These are phyloP conservation scores for Rutilus rutilus DNA, from an alignment of 2,113 vertebrate genomes.

Conservation along the genomic window DNA sequence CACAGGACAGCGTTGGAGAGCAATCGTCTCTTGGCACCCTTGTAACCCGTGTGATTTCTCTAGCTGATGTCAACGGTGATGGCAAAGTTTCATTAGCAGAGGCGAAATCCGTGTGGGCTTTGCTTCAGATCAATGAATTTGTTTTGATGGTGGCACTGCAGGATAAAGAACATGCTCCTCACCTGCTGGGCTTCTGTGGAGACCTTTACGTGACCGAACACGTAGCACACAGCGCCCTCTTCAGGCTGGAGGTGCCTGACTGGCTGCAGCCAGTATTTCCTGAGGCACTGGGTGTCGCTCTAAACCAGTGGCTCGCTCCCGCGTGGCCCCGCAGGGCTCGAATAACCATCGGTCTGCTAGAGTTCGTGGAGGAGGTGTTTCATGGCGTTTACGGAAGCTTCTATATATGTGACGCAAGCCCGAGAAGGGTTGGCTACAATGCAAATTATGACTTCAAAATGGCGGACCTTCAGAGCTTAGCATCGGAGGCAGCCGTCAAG, in stretches of 20 bases:
- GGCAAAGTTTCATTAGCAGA: constrained; percentile 91
- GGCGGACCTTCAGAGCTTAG: constrained; percentile 88
- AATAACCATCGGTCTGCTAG: constrained; percentile 91
- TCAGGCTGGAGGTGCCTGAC: constrained; percentile 76
- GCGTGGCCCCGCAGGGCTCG: constrained; percentile 92
- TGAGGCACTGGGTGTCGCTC: constrained; percentile 70
- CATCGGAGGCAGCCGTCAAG: constrained; percentile 83
- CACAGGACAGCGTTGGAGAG: constrained; percentile 88
- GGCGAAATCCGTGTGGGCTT: constrained; percentile 94
- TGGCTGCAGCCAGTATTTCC: constrained; percentile 85
- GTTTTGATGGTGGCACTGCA: constrained; percentile 90
- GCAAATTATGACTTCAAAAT: constrained; percentile 91
- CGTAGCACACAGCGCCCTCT: constrained; percentile 83
- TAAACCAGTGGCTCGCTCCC: constrained; percentile 92
- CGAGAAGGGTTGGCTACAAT: constrained; percentile 88
- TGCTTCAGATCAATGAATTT: constrained; percentile 91
- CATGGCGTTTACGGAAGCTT: constrained; percentile 92
- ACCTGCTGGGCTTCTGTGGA: constrained; percentile 90
- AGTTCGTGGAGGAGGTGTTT: constrained; percentile 97
- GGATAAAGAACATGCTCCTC: constrained; percentile 88
- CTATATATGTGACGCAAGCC: constrained; percentile 89
- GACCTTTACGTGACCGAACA: constrained; percentile 91
- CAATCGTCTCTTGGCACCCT: constrained; percentile 82
- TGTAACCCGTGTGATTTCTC: constrained; percentile 83
- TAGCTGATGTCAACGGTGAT: constrained; percentile 90